Conservation (phyloP, 1,140 invertebrate species). For the Meloidogyne exigua region DNA sequence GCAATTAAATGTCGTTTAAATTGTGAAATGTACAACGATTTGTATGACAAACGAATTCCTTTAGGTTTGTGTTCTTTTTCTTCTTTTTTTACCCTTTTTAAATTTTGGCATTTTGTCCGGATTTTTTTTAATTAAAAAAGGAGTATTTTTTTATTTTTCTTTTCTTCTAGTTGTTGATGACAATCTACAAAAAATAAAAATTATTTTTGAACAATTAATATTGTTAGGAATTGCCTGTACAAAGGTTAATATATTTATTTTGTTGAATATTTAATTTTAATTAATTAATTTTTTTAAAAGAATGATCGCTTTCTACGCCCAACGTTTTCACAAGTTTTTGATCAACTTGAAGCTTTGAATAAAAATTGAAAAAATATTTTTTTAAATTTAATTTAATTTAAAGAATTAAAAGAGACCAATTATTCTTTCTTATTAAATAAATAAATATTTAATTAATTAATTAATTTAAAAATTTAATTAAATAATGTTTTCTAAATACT, state of each 20-base stretch:
- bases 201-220: not conserved
- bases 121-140: too few species aligned
- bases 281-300: slow-evolving; percentile 12
- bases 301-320: slow-evolving; percentile 43
- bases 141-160: too few species aligned
- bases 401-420: too few species aligned
- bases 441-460: too few species aligned
- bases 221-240: not conserved
- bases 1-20: slow-evolving; percentile 23
- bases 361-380: not conserved
- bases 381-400: too few species aligned
- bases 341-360: slow-evolving; percentile 20
- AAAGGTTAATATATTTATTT: not conserved
- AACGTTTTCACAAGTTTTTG: slow-evolving; percentile 45
- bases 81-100: too few species aligned
- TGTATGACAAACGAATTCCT: not conserved
- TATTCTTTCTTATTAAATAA: too few species aligned
- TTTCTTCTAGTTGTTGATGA: not conserved
- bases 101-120: too few species aligned
- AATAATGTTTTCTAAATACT: too few species aligned
- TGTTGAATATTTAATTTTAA: not conserved
- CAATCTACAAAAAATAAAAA: not conserved
- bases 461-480: too few species aligned
- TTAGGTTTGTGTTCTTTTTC: not conserved
- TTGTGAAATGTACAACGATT: slow-evolving; percentile 66